Conservation (phyloP, 2,113 vertebrate species). For the Rissa tridactyla region DNA sequence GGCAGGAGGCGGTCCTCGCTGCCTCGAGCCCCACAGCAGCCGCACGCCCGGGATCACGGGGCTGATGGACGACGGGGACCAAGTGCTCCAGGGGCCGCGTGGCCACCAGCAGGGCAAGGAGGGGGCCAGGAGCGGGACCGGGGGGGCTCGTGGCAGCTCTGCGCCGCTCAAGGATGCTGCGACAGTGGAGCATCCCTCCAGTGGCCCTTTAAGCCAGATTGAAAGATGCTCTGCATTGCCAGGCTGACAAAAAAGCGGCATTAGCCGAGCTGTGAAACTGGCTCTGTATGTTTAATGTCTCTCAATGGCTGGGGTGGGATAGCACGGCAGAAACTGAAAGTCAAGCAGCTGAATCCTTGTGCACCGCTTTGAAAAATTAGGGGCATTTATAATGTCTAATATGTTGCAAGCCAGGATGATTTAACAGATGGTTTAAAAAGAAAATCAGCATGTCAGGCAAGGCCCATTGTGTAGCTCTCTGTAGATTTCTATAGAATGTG, state of each 20-base stretch:
- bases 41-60: rapidly evolving
- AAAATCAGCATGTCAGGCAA: slow-evolving; percentile 61
- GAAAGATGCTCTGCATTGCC: slow-evolving; percentile 52
- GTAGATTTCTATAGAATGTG: slow-evolving; percentile 19
- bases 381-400: slow-evolving; percentile 55
- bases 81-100: rapidly evolving
- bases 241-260: slow-evolving; percentile 34
- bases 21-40: not conserved
- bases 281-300: slow-evolving; percentile 56
- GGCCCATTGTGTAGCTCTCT: slow-evolving; percentile 28
- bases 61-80: not conserved
- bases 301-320: slow-evolving; percentile 56
- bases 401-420: slow-evolving; percentile 62
- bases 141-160: not conserved
- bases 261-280: slow-evolving; percentile 22
- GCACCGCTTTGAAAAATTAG: slow-evolving; percentile 64
- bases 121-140: not conserved
- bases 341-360: slow-evolving; percentile 57
- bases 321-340: not conserved
- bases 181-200: slow-evolving; percentile 28
- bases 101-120: rapidly evolving
- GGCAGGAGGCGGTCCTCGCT: not conserved
- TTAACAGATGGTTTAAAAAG: slow-evolving; percentile 66
- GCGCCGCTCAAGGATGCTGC: not conserved
- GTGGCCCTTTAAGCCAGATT: slow-evolving; percentile 62